Conservation (phyloP, 2,888 invertebrate genomes). For the Odontocerum albicorne region DNA sequence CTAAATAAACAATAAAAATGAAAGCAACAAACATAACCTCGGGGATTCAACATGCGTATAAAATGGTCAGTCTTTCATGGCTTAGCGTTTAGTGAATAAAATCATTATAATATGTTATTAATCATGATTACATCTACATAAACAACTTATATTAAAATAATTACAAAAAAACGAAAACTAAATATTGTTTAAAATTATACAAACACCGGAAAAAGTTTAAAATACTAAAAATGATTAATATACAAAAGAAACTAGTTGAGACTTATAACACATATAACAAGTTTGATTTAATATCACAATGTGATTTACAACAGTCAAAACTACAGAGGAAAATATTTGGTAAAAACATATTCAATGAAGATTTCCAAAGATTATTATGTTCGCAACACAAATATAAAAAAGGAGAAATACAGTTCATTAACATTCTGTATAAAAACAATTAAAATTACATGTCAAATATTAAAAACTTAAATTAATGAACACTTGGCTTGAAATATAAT, state of each 20-base stretch:
- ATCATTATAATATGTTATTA: neutral
- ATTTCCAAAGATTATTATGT: slow-evolving; percentile 6
- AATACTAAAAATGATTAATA: slow-evolving; percentile 3
- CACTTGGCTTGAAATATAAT: slow-evolving; percentile 32
- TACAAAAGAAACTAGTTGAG: neutral
- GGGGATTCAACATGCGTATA: neutral
- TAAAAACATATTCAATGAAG: slow-evolving; percentile 6
- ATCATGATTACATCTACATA: slow-evolving; percentile 1
- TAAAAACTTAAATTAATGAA: slow-evolving; percentile 34
- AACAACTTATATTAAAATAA: neutral
- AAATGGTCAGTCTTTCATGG: slow-evolving; percentile 2
- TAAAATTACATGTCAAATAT: slow-evolving; percentile 25
- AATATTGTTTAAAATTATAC: slow-evolving; percentile 17
- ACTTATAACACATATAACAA: slow-evolving; percentile 8
- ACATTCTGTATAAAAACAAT: slow-evolving; percentile 18
- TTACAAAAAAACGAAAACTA: neutral
- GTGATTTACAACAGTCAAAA: slow-evolving; percentile 15
- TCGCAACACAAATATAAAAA: slow-evolving; percentile 14
- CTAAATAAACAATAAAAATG: neutral
- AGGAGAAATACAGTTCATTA: slow-evolving; percentile 1
- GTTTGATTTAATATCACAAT: slow-evolving; percentile 16
- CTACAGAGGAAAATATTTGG: slow-evolving; percentile 18
- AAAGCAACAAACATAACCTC: neutral
- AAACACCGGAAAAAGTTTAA: slow-evolving; percentile 11
- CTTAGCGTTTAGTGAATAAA: neutral